phyloP scores from a whole-genome alignment of 2,888 invertebrate genomes.

The Pimpla rufipes region DNA sequence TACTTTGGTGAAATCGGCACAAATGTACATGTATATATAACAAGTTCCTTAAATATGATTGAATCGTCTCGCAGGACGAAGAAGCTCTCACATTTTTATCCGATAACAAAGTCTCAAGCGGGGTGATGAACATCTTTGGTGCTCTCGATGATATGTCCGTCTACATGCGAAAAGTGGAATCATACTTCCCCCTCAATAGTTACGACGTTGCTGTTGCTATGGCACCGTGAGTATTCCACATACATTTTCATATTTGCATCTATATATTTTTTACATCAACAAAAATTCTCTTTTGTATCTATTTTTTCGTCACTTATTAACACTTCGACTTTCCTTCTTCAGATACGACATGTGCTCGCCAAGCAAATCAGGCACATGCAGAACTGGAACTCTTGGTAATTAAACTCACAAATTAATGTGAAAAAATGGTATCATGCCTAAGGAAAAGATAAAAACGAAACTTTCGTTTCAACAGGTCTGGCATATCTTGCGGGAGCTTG shows the following conservation, averaged over 20 bases:
- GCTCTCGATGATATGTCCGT: slow-evolving; percentile 19
- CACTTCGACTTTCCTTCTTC: neutral
- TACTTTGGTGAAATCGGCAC: neutral
- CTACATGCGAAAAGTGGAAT: slow-evolving; percentile 26
- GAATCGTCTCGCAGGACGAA: slow-evolving; percentile 40
- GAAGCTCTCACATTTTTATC: slow-evolving; percentile 50
- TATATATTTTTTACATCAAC: neutral
- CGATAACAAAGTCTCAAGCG: neutral
- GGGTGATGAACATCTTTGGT: neutral
- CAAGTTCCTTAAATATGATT: neutral
- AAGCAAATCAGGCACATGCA: slow-evolving; percentile 1
- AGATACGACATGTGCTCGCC: slow-evolving; percentile 53
- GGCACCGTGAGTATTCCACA: slow-evolving; percentile 57
- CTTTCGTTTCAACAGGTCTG: slow-evolving; percentile 29
- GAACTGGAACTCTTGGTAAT: slow-evolving; percentile 48
- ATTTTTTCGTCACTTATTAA: neutral
- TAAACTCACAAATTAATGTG: neutral
- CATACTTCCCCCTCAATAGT: slow-evolving; percentile 28
- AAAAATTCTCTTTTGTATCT: neutral
- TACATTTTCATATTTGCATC: neutral
- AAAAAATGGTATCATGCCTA: no score
- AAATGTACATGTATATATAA: no score
- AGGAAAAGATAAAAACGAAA: no score
- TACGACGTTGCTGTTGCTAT: slow-evolving; percentile 65
- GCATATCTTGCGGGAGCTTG: slow-evolving; percentile 60